Base-by-base conservation (phyloP, 2,888 invertebrate genomes). In the Philaethria dido region DNA sequence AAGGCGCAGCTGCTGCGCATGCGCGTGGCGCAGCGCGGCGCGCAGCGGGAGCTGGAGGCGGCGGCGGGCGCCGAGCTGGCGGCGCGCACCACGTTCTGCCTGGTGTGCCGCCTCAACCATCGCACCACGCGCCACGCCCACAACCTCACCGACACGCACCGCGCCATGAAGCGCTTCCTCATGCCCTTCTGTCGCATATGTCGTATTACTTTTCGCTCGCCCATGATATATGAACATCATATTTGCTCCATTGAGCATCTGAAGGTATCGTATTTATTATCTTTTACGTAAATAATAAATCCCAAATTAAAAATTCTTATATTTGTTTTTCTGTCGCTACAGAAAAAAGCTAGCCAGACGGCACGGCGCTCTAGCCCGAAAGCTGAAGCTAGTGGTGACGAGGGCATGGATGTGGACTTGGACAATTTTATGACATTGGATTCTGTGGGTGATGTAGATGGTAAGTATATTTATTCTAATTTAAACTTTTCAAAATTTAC, bases 391-490 rank as follows among this genome's bases (percentile, higher is more conserved):
- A 94, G 93, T 69, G 96, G 95, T 22, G 96, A 96, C 75, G 95
- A 95, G 74, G 94, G 94, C 57, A 95, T 95, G 85, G 95, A 95
- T 81, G 94, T 96, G 4, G 96, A 96, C 87, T 92, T 97, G 73
- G 97, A 97, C 74, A 96, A 97, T 80, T 97, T 97, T 80, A 96
- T 97, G 93, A 97, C 97, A 0, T 94, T 97, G n/a, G 97, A 97
- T 86, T 97, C 97, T 3, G 96, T 97, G 36, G 97, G 97, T 8
- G 97, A 97, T 85, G 96, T 96, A 25, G 97, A 97, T 86, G 96
- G 95, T 94, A 89, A 88, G n/a, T n/a, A n/a, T n/a, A n/a, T n/a
- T n/a, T n/a, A n/a, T n/a, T n/a, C n/a, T n/a, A n/a, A n/a, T n/a
- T n/a, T n/a, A n/a, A n/a, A n/a, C n/a, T n/a, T n/a, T n/a, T n/a